Base-by-base conservation (phyloP, 1,140 invertebrate species). In the Homarus americanus region DNA sequence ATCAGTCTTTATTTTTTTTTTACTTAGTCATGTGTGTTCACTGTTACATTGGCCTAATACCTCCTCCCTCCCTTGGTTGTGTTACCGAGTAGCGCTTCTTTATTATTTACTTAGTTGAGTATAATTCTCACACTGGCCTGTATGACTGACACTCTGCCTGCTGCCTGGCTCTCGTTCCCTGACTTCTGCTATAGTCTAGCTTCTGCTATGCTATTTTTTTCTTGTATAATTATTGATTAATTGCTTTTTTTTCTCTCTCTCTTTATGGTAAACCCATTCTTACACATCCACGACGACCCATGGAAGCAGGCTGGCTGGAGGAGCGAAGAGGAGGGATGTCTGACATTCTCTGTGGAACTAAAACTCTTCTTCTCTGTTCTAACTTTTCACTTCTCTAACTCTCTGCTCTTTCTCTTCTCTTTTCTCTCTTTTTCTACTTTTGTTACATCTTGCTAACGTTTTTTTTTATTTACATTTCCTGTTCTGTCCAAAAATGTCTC, bases 241-340 rank as follows among this genome's bases (percentile, higher is more conserved):
- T 69, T 28, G 5, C 58, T 63, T 20, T 17, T 40, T 38, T 40
- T 41, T 49, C 76, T 79, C 49, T 69, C 58, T 41, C 76, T 87
- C 72, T 44, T 63, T 87, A 28, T 79, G 49, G 36, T 66, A 41
- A 75, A 32, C 32, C 75, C 34, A 87, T 79, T 87, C 75, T 87
- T 87, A 87, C 85, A 53, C 53, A 53, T 79, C 85, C 85, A 87
- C 85, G 75, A 66, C 76, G 75, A 66, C 85, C 38, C 75, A 80
- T 87, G 58, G 85, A 87, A 87, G 85, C 85, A 87, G 75, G 28
- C 41, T 69, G 85, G 49, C 85, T 87, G 76, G 34, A 87, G 69
- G 85, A 69, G 38, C 40, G n/a, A 80, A 87, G 40, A 87, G 63
- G 75, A 87, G 69, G 76, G 76, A 69, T 40, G 34, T 69, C n/a